Percentiles rank a stretch among this genome's conserved stretches.
phyloP scores from a whole-genome alignment of 2,888 invertebrate genomes.

The Polyommatus icarus region DNA sequence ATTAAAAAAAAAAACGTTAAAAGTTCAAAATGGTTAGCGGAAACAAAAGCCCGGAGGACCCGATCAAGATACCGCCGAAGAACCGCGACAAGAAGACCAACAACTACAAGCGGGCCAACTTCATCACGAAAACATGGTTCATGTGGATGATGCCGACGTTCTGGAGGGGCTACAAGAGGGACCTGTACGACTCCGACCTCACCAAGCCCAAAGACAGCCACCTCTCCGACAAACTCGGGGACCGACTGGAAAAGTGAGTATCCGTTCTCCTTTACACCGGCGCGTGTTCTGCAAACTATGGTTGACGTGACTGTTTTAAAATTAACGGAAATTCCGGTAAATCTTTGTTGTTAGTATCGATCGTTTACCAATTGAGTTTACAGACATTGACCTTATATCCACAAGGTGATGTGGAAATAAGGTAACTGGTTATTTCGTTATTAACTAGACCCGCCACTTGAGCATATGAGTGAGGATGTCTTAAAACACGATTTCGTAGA shows the following conservation, averaged over 20 bases:
- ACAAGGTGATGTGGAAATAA: constrained; percentile 52
- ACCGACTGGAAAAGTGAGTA: constrained; percentile 81
- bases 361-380: constrained; percentile 42
- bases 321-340: constrained; percentile 25
- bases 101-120: constrained; percentile 69
- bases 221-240: constrained; percentile 82
- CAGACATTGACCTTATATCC: constrained; percentile 47
- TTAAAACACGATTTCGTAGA: constrained; percentile 10
- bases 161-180: constrained; percentile 82
- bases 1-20: constrained; percentile 37
- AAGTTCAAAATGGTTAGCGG: constrained; percentile 72
- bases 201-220: constrained; percentile 85
- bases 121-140: constrained; percentile 72
- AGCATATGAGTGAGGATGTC: constrained; percentile 7
- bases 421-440: constrained; percentile 30
- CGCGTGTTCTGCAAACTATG: background rate
- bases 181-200: constrained; percentile 84
- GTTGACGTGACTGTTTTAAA: constrained; percentile 23
- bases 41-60: constrained; percentile 67
- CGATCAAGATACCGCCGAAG: constrained; percentile 69
- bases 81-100: constrained; percentile 73
- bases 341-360: constrained; percentile 34
- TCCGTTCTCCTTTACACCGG: constrained; percentile 15
- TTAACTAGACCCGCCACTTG: constrained; percentile 15
- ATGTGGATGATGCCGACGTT: constrained; percentile 79